Base-by-base conservation (phyloP, 30 jellyfish, hydroid and myxozoan genomes). In the Aurelia sp. region DNA sequence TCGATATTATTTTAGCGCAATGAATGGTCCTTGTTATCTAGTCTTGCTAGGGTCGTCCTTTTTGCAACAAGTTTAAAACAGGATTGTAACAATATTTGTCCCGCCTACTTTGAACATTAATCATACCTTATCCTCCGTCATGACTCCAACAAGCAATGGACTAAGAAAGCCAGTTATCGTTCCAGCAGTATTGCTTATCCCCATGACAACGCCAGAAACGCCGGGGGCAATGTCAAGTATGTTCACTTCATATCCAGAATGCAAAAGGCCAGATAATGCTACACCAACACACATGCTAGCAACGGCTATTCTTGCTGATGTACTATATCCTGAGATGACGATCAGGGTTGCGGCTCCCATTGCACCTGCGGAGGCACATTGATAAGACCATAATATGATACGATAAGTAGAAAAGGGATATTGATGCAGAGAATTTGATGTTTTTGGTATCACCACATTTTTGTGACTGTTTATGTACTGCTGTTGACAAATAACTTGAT, bases 251-350 rank as follows among this genome's bases (percentile, higher is more conserved):
- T 94, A 94, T 15, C 99, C 99, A 72, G 98, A 89, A 55, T 94
- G 99, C 74, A 94, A 11, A 4, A 94, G 86, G 10, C 97, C 97
- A 13, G 99, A 94, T 75, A 94, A 23, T 20, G 99, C 99, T 41
- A 94, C 99, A 12, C 99, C 99, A 33, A 88, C 67, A 75, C 99
- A 94, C 99, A 94, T 94, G 84, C 97, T 88, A 11, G 86, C 90
- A n/a, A 94, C 97, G 10, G 99, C 97, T 66, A 86, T 68, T 21
- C 50, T 78, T 51, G 97, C 97, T 64, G 99, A 88, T 15, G 96
- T 22, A 8, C 84, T 82, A 90, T 94, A 94, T 15, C 99, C 99
- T n/a, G 99, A 75, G 17, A 88, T 69, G 13, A 94, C 99, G 41
- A 94, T 94, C 88, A 94, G 27, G 21, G 90, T 87, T 3, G 99